Evolutionary conservation across 2,113 vertebrate genomes (phyloP), one percentile per base, ranked within the genome.

Genomic region (Ophiodon elongatus): DNA sequence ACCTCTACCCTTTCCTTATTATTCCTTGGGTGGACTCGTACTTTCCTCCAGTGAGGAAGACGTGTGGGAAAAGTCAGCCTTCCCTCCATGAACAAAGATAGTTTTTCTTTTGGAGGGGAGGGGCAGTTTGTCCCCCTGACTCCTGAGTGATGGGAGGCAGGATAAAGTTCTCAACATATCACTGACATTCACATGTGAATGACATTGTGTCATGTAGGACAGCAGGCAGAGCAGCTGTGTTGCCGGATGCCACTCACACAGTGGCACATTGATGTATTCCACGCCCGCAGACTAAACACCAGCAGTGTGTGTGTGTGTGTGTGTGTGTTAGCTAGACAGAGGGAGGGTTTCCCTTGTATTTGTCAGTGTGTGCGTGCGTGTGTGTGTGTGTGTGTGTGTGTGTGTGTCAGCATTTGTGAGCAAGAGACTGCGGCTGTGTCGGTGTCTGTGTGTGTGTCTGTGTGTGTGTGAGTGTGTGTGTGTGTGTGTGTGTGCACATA

Each of bases 191-290:
- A 80, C 47, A 52, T 52, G 25, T 74, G 80, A 85, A 57, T 83
- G 81, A 82, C 79, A 50, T 0, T 15, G 54, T 89, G 87, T 80
- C 87, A 63, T 52, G 82, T 79, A 70, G 84, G 77, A 81, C 84
- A 73, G 88, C 84, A 73, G 79, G 70, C 73, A 67, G 73, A 86
- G 79, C 80, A 82, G 73, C 85, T 86, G 80, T 76, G 87, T 65
- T 37, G 29, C 75, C 56, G 37, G 11, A 37, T 72, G 87, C 75
- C 85, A 83, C 76, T 60, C 80, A 71, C 69, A 71, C 82, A 25
- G 23, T 50, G 43, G 37, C 73, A 76, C 60, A 47, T 21, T 75
- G 86, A 88, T 63, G 83, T 60, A 74, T 43, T 14, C 43, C 70
- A 59, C 2, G 67, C 75, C 57, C 17, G 2, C 13, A 79, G 67